Base-by-base conservation (phyloP, 2,797 vertebrate genomes). In the Sebastes aleutianus region DNA sequence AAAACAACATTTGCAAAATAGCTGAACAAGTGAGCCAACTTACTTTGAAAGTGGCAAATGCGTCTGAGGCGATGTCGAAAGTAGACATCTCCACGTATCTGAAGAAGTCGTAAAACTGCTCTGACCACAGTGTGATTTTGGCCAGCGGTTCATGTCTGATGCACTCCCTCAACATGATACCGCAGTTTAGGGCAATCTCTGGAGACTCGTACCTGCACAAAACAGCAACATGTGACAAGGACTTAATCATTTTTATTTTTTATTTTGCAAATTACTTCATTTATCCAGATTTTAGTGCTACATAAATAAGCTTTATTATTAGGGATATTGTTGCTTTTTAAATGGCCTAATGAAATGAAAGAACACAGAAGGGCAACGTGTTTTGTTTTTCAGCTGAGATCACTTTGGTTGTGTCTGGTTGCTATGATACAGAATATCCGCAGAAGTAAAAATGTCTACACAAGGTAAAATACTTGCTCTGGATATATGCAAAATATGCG, bases 31-130 rank as follows among this genome's bases (percentile, higher is more conserved):
- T 12, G 7, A 53, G 16, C 6, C 2, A 3, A 82, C 79, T 96
- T 95, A 99, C 98, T 97, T 99, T 99, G 92, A 99, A 99, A 8
- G 98, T 99, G 91, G 98, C 97, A 85, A 99, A 99, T 1, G 98
- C 98, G 66, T 99, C 98, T 0, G 98, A 99, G 91, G 98, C 98
- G 0, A 99, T 99, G 93, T 99, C 98, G 68, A 99, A 99, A 0
- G 98, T 99, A 76, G 98, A 99, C 98, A 99, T 99, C 93, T 99
- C 98, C 78, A 99, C 98, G 0, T 99, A 99, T 98, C 97, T 96
- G 96, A 99, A 99, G 96, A 99, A 99, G 93, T 99, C 97, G 1
- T 99, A 99, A 93, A 99, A 98, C 85, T 98, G 97, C 87, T 99
- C 97, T 0, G 98, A 97, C 95, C 95, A 97, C 93, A 99, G 95